These are phyloP conservation scores for Rhyacichthys aspro DNA, from an alignment of 2,797 vertebrate genomes.

Conservation along the genomic window DNA sequence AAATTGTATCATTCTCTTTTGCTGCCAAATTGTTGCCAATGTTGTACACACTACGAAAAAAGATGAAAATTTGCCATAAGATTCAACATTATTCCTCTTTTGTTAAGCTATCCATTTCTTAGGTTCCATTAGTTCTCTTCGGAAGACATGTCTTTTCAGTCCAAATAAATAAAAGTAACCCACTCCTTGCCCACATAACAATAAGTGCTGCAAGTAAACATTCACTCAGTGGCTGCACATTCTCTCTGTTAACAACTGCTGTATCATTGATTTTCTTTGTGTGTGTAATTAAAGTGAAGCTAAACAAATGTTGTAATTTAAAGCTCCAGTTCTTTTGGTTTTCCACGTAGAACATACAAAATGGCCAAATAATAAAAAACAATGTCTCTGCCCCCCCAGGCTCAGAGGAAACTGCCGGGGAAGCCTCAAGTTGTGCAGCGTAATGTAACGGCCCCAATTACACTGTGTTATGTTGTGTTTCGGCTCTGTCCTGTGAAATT, in stretches of 20 bases:
- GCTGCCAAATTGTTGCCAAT: too few species aligned
- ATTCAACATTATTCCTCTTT: not conserved
- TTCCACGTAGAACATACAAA: constrained; percentile 16
- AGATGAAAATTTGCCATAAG: too few species aligned
- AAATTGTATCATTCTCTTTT: too few species aligned
- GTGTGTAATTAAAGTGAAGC: constrained; percentile 51
- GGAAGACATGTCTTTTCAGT: not conserved
- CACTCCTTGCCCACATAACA: not conserved
- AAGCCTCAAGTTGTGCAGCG: constrained; percentile 43
- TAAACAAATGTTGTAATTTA: constrained; percentile 39
- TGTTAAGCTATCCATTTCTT: not conserved
- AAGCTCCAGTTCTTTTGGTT: constrained; percentile 27
- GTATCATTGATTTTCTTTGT: constrained; percentile 26
- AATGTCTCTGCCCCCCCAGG: constrained; percentile 28
- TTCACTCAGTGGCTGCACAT: constrained; percentile 7
- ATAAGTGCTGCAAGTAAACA: constrained; percentile 1
- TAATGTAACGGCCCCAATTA: constrained; percentile 55
- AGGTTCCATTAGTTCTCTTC: constrained; percentile 1
- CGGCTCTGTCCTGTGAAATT: constrained; percentile 52
- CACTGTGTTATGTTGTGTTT: constrained; percentile 48
- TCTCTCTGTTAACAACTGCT: constrained; percentile 13
- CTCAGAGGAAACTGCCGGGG: constrained; percentile 37
- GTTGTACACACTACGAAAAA: too few species aligned
- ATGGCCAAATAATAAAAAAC: constrained; percentile 25
- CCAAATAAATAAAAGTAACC: constrained; percentile 16